A percentile compares a stretch with the other conserved stretches of the same genome.
Evolutionary conservation across 2,113 vertebrate species (phyloP).

Genomic region (Crotalus tigris): DNA sequence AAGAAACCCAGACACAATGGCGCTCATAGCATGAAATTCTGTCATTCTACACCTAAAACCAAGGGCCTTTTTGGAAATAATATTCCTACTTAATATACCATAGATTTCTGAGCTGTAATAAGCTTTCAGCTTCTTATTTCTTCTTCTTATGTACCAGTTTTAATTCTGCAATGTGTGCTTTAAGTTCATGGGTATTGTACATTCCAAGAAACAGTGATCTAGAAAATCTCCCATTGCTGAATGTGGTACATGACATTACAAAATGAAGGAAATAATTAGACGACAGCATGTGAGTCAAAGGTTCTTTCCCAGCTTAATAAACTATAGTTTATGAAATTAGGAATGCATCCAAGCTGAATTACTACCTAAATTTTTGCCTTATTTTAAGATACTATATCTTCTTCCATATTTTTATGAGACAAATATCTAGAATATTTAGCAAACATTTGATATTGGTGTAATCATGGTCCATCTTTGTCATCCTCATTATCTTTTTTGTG

Average conservation of each 20-base stretch:
- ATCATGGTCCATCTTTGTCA: background rate
- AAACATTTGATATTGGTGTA: background rate
- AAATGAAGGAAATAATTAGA: background rate
- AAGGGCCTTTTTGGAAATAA: background rate
- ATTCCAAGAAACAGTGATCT: background rate
- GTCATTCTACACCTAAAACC: background rate
- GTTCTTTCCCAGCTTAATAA: background rate
- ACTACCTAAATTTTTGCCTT: background rate
- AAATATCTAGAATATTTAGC: background rate
- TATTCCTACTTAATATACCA: background rate
- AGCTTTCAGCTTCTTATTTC: background rate
- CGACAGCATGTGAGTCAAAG: background rate
- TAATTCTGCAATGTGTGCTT: background rate
- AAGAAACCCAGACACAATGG: background rate
- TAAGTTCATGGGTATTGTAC: background rate
- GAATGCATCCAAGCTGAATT: background rate
- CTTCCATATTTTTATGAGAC: background rate
- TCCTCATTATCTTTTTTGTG: background rate
- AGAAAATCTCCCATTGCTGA: background rate
- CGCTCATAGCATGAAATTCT: background rate
- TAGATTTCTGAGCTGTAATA: background rate
- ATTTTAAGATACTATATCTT: too few species aligned
- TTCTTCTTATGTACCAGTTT: background rate
- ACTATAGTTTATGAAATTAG: background rate
- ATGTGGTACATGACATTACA: background rate